Base-by-base conservation (phyloP, 2,113 vertebrate genomes). In the Tretioscincus oriximinensis region DNA sequence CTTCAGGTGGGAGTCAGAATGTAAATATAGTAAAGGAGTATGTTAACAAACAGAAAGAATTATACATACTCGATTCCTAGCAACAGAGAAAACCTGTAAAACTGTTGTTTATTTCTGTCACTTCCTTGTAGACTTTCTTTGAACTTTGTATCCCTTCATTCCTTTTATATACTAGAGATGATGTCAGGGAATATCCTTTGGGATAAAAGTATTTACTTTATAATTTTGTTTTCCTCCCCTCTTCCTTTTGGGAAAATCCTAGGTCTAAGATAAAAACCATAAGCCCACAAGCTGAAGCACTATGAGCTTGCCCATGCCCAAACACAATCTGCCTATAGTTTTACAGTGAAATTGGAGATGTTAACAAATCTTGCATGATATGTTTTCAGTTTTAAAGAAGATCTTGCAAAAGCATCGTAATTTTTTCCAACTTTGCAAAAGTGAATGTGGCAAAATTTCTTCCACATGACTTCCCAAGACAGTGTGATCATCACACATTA, bases 401-500 rank as follows among this genome's bases (percentile, higher is more conserved):
- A 82, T 10, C 0, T 54, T n/a, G 9, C 49, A 60, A 29, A 86
- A 85, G 61, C 2, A 16, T n/a, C n/a, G n/a, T n/a, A n/a, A n/a
- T n/a, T n/a, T n/a, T n/a, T n/a, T n/a, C n/a, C n/a, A n/a, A n/a
- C n/a, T n/a, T n/a, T n/a, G n/a, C n/a, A n/a, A n/a, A 58, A 58
- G 12, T 58, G 54, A 58, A 18, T 58, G 16, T 58, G 54, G 80
- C 63, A 72, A 9, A 26, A 85, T 88, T 79, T 73, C 47, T 73
- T 83, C 80, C 29, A 51, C 70, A 77, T 71, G 21, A 89, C 60
- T 60, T 83, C 68, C 31, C 5, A 72, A 66, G 63, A 60, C 10
- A 90, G 68, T 16, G 78, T 81, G 73, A 28, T 58, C 72, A 58
- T 84, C 66, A 80, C 76, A 83, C 72, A 77, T 78, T 10, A 1